Conservation (phyloP, 2,888 invertebrate genomes). For the Protophormia terraenovae region DNA sequence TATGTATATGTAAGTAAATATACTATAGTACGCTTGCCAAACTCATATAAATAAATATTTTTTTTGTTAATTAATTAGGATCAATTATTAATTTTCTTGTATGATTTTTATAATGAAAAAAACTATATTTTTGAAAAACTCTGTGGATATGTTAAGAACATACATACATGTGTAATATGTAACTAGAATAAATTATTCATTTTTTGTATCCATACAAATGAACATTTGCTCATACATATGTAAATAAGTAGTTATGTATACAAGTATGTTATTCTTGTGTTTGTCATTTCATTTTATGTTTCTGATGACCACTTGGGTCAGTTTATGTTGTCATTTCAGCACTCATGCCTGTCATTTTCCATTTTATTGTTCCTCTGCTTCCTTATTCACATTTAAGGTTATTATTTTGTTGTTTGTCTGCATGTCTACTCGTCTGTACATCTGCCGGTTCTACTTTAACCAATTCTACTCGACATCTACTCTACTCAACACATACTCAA, state of each 20-base stretch:
- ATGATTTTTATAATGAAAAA: too few relatives aligned
- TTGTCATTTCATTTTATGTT: slow-evolving; percentile 53
- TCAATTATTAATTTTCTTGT: too few relatives aligned
- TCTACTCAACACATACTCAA: neutral
- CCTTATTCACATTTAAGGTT: slow-evolving; percentile 40
- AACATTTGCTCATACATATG: neutral
- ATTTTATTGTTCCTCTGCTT: slow-evolving; percentile 46
- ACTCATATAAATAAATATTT: too few relatives aligned
- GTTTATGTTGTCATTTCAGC: slow-evolving; percentile 57
- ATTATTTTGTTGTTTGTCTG: slow-evolving; percentile 21
- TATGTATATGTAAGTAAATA: too few relatives aligned
- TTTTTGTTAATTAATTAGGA: too few relatives aligned
- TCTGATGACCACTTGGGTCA: slow-evolving; percentile 60
- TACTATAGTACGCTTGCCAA: too few relatives aligned
- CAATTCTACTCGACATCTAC: neutral
- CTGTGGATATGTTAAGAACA: neutral
- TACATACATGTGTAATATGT: slow-evolving; percentile 21
- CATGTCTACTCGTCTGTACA: neutral
- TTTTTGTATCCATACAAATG: slow-evolving; percentile 1
- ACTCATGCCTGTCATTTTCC: slow-evolving; percentile 53
- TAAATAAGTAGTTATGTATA: too few relatives aligned
- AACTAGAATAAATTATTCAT: slow-evolving; percentile 45
- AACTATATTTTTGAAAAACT: too few relatives aligned
- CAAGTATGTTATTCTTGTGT: slow-evolving; percentile 4
- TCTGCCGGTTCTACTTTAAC: neutral